phyloP scores from a whole-genome alignment of 2,113 vertebrate genomes.

The Ceuthmochares aereus region DNA sequence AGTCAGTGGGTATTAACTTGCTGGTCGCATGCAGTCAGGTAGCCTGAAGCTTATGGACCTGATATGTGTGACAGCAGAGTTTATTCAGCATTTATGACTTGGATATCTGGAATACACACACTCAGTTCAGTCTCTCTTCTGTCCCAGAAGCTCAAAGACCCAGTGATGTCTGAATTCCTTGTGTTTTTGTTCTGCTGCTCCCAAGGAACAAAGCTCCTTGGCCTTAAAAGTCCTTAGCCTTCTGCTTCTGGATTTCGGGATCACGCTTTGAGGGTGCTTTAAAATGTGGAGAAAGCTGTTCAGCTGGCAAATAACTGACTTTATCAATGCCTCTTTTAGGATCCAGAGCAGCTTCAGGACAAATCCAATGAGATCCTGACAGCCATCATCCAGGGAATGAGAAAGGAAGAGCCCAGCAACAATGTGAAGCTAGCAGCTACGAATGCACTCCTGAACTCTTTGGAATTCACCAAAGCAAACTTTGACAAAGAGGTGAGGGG shows the following conservation, averaged over 20 bases:
- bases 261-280: neutral
- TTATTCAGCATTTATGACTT: neutral
- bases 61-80: neutral
- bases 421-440: conserved; percentile 97
- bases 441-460: conserved; percentile 96
- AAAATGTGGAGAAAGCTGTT: rapidly evolving
- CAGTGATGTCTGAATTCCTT: neutral
- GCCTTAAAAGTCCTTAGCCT: rapidly evolving
- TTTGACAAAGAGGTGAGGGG: conserved; percentile 95
- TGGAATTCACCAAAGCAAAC: conserved; percentile 99
- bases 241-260: neutral
- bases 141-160: neutral
- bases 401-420: conserved; percentile 98
- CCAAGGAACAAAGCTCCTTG: neutral
- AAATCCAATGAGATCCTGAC: conserved; percentile 98
- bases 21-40: neutral
- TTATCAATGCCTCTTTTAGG: conserved; percentile 72
- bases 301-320: neutral
- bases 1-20: neutral
- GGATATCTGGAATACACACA: neutral
- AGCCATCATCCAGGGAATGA: conserved; percentile 99
- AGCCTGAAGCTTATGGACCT: neutral
- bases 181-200: neutral
- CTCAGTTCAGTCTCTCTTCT: neutral
- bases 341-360: conserved; percentile 97